A percentile compares a stretch with the other conserved stretches of the same genome.
These are phyloP conservation scores for Strigamia maritima DNA, from an alignment of 2,888 invertebrate species.

Conservation along the genomic window DNA sequence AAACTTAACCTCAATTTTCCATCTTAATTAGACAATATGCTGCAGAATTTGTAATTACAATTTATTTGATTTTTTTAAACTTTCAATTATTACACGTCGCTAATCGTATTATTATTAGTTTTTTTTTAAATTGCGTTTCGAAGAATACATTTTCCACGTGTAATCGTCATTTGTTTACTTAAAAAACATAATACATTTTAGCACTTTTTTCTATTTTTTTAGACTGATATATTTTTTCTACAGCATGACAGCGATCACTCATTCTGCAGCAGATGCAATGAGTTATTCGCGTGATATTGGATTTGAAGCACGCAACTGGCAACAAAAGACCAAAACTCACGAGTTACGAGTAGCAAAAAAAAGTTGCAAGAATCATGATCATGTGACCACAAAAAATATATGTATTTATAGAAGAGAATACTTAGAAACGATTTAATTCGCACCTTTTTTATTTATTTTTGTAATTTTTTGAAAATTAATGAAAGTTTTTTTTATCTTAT, in stretches of 20 bases:
- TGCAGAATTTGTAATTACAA: conserved; percentile 16
- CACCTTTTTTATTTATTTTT: neutral
- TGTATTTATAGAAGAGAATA: neutral
- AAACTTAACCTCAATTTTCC: conserved; percentile 21
- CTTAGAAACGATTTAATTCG: neutral
- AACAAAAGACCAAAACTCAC: conserved; percentile 22
- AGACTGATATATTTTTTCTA: neutral
- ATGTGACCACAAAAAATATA: neutral
- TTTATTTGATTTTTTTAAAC: neutral
- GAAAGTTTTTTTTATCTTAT: too few species aligned
- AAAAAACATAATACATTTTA: neutral
- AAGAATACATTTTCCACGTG: neutral
- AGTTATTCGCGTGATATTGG: conserved; percentile 34
- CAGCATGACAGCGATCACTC: conserved; percentile 15
- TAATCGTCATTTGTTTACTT: neutral
- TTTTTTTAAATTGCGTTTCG: neutral
- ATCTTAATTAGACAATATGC: conserved; percentile 3
- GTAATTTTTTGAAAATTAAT: too few species aligned
- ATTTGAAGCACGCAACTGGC: conserved; percentile 27
- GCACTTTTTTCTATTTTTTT: neutral
- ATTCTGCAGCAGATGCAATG: conserved; percentile 29
- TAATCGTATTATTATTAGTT: too few species aligned
- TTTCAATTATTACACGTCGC: neutral
- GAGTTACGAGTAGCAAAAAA: neutral
- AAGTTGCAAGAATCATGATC: conserved; percentile 24